phyloP scores from a whole-genome alignment of 64 coral and sea anemone species.

The Stylophora pistillata region DNA sequence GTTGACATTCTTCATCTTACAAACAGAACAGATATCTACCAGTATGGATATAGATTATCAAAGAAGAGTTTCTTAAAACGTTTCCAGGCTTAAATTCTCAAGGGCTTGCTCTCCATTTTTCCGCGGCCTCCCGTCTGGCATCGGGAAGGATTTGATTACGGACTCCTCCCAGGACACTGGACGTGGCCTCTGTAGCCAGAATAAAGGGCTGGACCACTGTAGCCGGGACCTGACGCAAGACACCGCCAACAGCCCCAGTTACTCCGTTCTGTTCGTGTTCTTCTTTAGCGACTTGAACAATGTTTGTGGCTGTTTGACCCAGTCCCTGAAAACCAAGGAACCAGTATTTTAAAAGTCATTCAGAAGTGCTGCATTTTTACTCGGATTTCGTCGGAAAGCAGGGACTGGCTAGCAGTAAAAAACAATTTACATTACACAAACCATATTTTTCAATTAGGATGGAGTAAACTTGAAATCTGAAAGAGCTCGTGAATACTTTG shows the following conservation, averaged over 20 bases:
- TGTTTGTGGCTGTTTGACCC: constrained; percentile 85
- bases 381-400: too few relatives aligned
- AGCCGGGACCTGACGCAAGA: constrained; percentile 88
- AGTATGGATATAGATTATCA: too few relatives aligned
- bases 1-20: too few relatives aligned
- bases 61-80: too few relatives aligned
- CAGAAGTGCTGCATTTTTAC: too few relatives aligned
- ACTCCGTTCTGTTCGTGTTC: constrained; percentile 96
- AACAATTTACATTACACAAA: too few relatives aligned
- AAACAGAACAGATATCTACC: too few relatives aligned
- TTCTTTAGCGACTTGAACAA: constrained; percentile 92
- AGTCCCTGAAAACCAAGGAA: constrained; percentile 67
- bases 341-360: neutral
- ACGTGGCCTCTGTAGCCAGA: constrained; percentile 95
- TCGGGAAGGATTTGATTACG: constrained; percentile 96
- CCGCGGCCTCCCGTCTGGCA: constrained; percentile 85
- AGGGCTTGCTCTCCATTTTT: constrained; percentile 80
- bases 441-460: too few relatives aligned
- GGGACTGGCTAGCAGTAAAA: too few relatives aligned
- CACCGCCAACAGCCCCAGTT: constrained; percentile 93
- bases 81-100: neutral
- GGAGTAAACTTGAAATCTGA: too few relatives aligned
- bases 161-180: constrained; percentile 93
- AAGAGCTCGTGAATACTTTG: too few relatives aligned
- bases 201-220: constrained; percentile 98